These are phyloP conservation scores for Anorthoa munda DNA, from an alignment of 2,888 invertebrate species.

Conservation along the genomic window DNA sequence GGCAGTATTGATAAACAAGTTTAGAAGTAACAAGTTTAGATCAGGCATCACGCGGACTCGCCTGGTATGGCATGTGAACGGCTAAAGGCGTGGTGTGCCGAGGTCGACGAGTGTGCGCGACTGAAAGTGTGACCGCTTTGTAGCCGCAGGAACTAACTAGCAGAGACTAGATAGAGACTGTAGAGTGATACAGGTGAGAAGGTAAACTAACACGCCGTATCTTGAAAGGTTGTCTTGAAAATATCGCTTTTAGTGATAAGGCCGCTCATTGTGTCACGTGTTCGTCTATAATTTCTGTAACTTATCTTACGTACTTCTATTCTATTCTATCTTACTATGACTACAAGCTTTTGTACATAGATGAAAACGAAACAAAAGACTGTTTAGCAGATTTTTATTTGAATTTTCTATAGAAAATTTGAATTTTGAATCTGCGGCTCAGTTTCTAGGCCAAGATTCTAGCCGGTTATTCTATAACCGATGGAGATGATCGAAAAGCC, in stretches of 20 bases:
- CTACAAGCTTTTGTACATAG: not conserved
- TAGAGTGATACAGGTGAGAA: constrained; percentile 23
- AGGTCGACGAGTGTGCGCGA: constrained; percentile 84
- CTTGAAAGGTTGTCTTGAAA: too few species aligned
- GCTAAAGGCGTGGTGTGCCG: constrained; percentile 80
- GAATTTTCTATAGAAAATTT: too few species aligned
- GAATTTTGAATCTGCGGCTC: too few species aligned
- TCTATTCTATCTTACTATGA: not conserved
- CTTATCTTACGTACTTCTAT: too few species aligned
- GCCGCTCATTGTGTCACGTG: too few species aligned
- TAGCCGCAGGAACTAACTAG: constrained; percentile 63
- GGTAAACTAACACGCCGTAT: constrained; percentile 13
- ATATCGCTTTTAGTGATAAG: too few species aligned
- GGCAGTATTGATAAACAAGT: constrained; percentile 78
- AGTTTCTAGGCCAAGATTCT: too few species aligned
- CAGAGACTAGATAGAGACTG: constrained; percentile 8
- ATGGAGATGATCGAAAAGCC: too few species aligned
- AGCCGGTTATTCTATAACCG: too few species aligned
- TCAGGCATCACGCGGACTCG: constrained; percentile 73
- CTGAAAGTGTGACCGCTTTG: constrained; percentile 82
- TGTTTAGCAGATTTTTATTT: too few species aligned
- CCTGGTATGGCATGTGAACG: constrained; percentile 86
- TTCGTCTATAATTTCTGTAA: too few species aligned
- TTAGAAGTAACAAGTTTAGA: constrained; percentile 83
- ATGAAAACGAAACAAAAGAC: not conserved